Base-by-base conservation (phyloP, 1,140 invertebrate species). In the Ceratina calcarata region DNA sequence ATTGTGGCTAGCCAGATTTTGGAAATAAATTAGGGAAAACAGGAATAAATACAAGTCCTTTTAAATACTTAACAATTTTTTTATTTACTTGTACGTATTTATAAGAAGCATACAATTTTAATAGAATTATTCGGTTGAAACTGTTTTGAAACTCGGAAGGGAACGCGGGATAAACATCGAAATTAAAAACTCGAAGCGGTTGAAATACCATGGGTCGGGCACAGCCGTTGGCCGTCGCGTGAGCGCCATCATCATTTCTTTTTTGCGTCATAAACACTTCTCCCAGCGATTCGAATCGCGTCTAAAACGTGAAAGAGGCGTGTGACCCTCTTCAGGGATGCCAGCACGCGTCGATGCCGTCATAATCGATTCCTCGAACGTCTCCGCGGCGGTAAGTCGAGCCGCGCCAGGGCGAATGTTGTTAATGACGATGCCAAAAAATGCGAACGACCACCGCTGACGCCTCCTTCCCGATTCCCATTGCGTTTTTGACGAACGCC, bases 341-440 rank as follows among this genome's bases (percentile, higher is more conserved):
- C 87, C 88, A 85, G 81, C 88, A 88, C 87, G 88, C 79, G 69
- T 72, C 81, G 53, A 67, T 32, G 65, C 68, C 78, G 82, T 86
- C 88, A 85, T 89, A 87, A 88, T 86, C 88, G 80, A 84, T 89
- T 89, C 85, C 62, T 74, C 79, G 78, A 85, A 89, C 62, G 75
- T 75, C 76, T 57, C 70, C 37, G 37, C 37, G 37, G 37, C 37
- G 37, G 37, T 6, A 6, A 45, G 37, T 6, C 37, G 37, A 10
- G 32, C 15, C 53, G 10, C 51, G 77, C 57, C 62, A 22, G 20
- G 78, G 62, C 78, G 73, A 76, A 68, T 6, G 62, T 73, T 60
- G 73, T 86, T 83, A 83, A 86, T 83, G 81, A 86, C 78, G 77
- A 80, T 77, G 80, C 66, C 73, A 77, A 78, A 78, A 83, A 76